Conservation (phyloP, 1,140 invertebrate species). For the Drosophila neocordata region DNA sequence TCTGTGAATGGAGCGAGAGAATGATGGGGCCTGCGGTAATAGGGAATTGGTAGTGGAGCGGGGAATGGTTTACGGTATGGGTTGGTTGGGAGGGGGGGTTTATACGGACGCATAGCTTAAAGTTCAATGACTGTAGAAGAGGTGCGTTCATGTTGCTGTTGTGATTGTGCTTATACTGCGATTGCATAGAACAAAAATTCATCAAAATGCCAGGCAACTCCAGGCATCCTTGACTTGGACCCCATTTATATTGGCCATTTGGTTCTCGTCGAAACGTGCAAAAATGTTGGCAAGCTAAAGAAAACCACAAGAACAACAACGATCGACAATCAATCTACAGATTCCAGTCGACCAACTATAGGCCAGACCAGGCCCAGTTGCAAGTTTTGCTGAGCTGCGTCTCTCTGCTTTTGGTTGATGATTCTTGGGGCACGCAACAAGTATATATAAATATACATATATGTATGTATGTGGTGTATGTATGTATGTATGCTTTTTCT, state of each 20-base stretch:
- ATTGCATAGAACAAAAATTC: constrained; percentile 60
- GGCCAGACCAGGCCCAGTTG: constrained; percentile 22
- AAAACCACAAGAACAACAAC: constrained; percentile 31
- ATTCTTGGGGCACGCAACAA: constrained; percentile 63
- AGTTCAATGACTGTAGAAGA: constrained; percentile 72
- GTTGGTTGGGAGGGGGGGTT: too few species aligned
- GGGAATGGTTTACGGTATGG: not conserved
- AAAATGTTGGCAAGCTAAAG: constrained; percentile 45
- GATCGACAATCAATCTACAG: constrained; percentile 77
- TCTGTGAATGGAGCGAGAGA: constrained; percentile 28
- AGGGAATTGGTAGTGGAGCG: constrained; percentile 17
- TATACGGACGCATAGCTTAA: constrained; percentile 67
- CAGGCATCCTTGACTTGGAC: constrained; percentile 3
- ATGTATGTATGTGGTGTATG: not conserved
- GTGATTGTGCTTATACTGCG: constrained; percentile 30
- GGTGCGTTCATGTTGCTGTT: constrained; percentile 57
- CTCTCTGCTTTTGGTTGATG: not conserved
- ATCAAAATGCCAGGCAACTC: constrained; percentile 30
- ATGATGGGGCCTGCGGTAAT: constrained; percentile 30
- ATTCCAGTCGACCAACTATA: constrained; percentile 47
- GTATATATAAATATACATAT: constrained; percentile 18
- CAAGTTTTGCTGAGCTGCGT: constrained; percentile 6
- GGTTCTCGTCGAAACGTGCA: constrained; percentile 55
- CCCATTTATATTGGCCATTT: constrained; percentile 57
- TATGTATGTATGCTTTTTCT: not conserved